Base-by-base conservation (phyloP, 2,888 invertebrate species). In the Nebria salina region DNA sequence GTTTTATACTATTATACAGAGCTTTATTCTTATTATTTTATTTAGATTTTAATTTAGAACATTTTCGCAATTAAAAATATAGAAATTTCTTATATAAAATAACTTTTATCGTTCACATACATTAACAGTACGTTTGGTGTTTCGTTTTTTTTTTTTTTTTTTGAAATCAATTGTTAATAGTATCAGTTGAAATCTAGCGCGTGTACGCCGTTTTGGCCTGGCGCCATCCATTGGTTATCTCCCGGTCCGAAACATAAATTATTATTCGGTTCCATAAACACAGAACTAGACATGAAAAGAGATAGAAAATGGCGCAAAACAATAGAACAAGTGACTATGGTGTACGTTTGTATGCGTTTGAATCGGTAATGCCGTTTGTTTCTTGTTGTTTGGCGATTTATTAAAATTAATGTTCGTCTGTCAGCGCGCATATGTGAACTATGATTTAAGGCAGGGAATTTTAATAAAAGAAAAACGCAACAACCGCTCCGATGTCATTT, bases 321-420 rank as follows among this genome's bases (percentile, higher is more conserved):
- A 54, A 54, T 54, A 13, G 13, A 54, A 54, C 54, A 54, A 54
- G 54, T 54, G 54, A 54, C 54, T 54, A 4, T 13, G 7, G 54
- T 8, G 54, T 13, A 5, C 34, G 6, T 72, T 72, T 72, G 7
- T 20, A n/a, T 13, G 43, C 3, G 8, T 20, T 9, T n/a, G 72
- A 72, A 72, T 34, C 26, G 26, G 72, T 41, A 72, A 26, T 72
- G 3, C 26, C 73, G 7, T 43, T 73, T 73, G 43, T 73, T 73
- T 73, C 73, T 73, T 73, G 73, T 73, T 73, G 73, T 73, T 73
- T 41, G 73, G 20, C 73, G 42, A 73, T 73, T 73, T 73, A 73
- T 73, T 73, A 73, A 73, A 73, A 73, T 73, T 41, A 73, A 73
- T 73, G 73, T 26, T 15, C 73, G 42, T 72, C 15, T 73, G 72